Evolutionary conservation across 2,797 vertebrate genomes (phyloP), one percentile per base, ranked within the genome.

Genomic region (Mormyrus proboscirostris): DNA sequence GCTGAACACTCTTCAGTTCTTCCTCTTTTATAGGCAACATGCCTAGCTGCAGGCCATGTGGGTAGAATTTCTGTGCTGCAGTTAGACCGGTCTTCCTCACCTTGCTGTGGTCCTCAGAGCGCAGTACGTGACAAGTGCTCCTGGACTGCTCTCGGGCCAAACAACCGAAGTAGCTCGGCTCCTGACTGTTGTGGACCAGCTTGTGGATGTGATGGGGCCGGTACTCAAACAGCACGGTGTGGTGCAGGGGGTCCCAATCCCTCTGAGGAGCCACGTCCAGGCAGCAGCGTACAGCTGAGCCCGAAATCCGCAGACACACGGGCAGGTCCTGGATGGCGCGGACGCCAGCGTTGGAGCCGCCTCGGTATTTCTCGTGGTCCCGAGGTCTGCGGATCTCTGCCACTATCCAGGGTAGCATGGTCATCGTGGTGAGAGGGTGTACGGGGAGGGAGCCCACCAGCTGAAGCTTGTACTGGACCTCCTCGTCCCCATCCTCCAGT

Each of bases 371-470:
- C 14, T 44, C 79, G 0, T 16, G 59, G 25, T 22, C 5, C 86
- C 5, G 1, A 79, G 94, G 94, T 73, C 91, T 94, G 55, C 95
- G 95, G 88, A 99, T 97, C 94, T 99, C 97, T 0, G 98, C 97
- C 93, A 99, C 97, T 73, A 99, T 96, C 98, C 98, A 99, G 0
- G 98, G 98, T 86, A 99, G 95, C 97, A 99, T 97, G 87, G 98
- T 93, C 98, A 97, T 98, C 73, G 98, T 98, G 91, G 98, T 99
- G 69, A 98, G 95, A 1, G 95, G 92, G 89, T 99, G 97, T 53
- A 99, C 97, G 0, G 95, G 93, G 90, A 97, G 92, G 22, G 95
- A 98, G 47, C 98, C 98, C 4, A 96, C 93, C 3, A 99, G 92
- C 38, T 96, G 96, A 44, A 99, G 95, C 82, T 93, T 94, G 91